Conservation (phyloP, 2,113 vertebrate species). For the Tretioscincus oriximinensis region DNA sequence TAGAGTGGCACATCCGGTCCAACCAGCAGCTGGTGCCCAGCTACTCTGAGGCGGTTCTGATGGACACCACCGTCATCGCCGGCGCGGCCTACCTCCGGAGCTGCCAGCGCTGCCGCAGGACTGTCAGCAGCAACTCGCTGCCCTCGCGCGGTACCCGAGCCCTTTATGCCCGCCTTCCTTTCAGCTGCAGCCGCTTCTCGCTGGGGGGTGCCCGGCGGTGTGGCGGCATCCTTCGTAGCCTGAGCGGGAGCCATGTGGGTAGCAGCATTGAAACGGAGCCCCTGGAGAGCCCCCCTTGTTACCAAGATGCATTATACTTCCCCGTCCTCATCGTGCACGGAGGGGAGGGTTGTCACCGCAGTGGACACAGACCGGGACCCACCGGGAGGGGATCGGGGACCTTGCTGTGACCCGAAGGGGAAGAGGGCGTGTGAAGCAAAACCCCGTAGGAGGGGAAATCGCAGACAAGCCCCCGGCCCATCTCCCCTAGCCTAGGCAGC, state of each 20-base stretch:
- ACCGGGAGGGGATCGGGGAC: conserved; percentile 3
- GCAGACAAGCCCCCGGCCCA: neutral
- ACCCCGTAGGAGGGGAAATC: neutral
- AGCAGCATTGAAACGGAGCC: conserved; percentile 62
- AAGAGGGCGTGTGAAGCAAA: neutral
- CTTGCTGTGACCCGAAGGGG: neutral
- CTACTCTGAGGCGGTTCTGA: conserved; percentile 79
- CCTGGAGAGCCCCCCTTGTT: conserved; percentile 72
- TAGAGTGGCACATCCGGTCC: conserved; percentile 83
- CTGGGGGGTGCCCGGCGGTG: conserved; percentile 64
- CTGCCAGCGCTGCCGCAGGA: conserved; percentile 74
- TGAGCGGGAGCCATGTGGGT: conserved; percentile 67
- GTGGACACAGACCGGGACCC: neutral
- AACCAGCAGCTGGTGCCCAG: conserved; percentile 82
- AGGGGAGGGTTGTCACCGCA: conserved; percentile 68
- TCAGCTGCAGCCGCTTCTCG: conserved; percentile 78
- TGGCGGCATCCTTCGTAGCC: conserved; percentile 73
- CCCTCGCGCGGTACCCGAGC: conserved; percentile 61
- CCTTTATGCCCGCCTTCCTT: conserved; percentile 64
- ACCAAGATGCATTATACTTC: conserved; percentile 77
- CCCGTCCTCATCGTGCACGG: conserved; percentile 78
- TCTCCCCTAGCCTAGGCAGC: neutral
- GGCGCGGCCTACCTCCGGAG: conserved; percentile 72
- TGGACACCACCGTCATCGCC: conserved; percentile 60
- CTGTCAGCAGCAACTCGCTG: conserved; percentile 74